Evolutionary conservation across 2,113 vertebrate species (phyloP), one percentile per base, ranked within the genome.

Genomic region (Sturnira hondurensis): DNA sequence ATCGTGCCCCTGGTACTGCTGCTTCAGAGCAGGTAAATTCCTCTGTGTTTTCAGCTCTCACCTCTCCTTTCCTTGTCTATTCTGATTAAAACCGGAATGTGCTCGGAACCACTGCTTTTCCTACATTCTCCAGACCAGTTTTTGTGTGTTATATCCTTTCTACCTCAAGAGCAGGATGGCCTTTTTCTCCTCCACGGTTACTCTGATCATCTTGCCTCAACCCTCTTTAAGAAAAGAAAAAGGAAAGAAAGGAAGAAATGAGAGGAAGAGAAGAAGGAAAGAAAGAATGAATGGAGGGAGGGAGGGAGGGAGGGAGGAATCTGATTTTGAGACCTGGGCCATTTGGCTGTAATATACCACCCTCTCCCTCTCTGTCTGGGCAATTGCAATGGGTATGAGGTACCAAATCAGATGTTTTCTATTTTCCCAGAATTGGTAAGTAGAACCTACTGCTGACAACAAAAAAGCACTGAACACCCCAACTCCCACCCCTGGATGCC

Each of bases 1-100:
- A 38, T 63, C 1, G 1, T 20, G 17, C 12, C 17, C 31, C 58
- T 12, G 28, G 41, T 22, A 12, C 31, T 0, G 0, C 38, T 70
- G 22, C 31, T 78, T 47, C 50, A 70, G 50, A 70, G 78, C 13
- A 38, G 38, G 22, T 17, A 45, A 47, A 16, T 16, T 91, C 1
- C 24, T 86, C 50, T 38, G 7, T 45, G 12, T 86, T 50, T 61
- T 70, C 33, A 45, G 22, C 91, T 70, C 24, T 87, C 83, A 20
- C 63, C 50, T 3, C 33, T 50, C 16, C 70, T 50, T 33, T 31
- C 61, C 41, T 58, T 77, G 16, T 56, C 16, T 47, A 17, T 38
- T 78, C 58, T 13, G 36, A 36, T 68, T 56, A 78, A 93, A 58
- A 58, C 12, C 17, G 36, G 47, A 24, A 41, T 52, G 22, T 86